Base-by-base conservation (phyloP, 2,888 invertebrate species). In the Thymelicus sylvestris region DNA sequence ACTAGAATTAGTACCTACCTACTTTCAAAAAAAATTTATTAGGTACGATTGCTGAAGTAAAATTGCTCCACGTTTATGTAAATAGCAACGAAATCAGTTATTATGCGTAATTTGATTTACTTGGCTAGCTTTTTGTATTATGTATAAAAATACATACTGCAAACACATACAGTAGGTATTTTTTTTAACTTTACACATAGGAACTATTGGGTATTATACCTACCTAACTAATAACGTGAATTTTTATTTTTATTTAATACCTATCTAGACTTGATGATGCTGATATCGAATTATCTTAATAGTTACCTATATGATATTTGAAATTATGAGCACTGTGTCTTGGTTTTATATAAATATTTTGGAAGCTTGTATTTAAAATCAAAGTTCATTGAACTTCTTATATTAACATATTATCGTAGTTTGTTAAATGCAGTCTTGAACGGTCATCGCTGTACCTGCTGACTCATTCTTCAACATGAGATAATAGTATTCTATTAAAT, bases 401-500 rank as follows among this genome's bases (percentile, higher is more conserved):
- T 19, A 52, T 6, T 52, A 31, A 24, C n/a, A n/a, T 13, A 24
- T 48, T 48, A 7, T n/a, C 24, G 47, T 67, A 44, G 31, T n/a
- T 55, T n/a, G 31, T 55, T 44, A 55, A 55, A 2, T 55, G 15
- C 55, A 55, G n/a, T 31, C 52, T 44, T 65, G 6, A 52, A 39
- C 48, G 38, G 15, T n/a, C 61, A 61, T 39, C n/a, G 41, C 10
- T 31, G n/a, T n/a, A 38, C 19, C n/a, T 31, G 52, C 31, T 57
- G 62, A 63, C 47, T 55, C 61, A 67, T 63, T 66, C 15, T 67
- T 44, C 38, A 47, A 44, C 55, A 38, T 68, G 24, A 10, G 55
- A 55, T 63, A 38, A 55, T 12, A n/a, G 12, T 63, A 57, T 68
- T 47, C 55, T 68, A 55, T 10, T 47, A 62, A 62, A 63, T 19